Evolutionary conservation across 2,888 invertebrate genomes (phyloP).

Genomic region (Stenodema calcarata): DNA sequence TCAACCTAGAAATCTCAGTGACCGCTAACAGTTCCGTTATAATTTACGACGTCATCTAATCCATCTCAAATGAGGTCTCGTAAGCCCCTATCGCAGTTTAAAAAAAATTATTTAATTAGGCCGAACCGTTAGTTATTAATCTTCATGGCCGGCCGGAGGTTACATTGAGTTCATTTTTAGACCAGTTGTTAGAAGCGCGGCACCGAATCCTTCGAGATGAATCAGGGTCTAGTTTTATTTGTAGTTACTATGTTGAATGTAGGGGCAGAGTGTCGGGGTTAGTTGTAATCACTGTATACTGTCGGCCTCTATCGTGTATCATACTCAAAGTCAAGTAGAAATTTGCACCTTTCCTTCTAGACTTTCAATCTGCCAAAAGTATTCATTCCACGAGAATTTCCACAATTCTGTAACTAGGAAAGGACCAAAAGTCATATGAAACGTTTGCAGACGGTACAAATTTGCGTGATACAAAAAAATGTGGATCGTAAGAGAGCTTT

Average conservation of each 20-base stretch:
- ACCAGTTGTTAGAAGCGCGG: constrained; percentile 34
- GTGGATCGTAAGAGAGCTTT: too few relatives aligned
- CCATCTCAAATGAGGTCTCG: not conserved
- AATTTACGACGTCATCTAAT: constrained; percentile 19
- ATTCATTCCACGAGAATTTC: too few relatives aligned
- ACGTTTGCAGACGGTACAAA: too few relatives aligned
- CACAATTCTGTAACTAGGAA: too few relatives aligned
- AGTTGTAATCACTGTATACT: too few relatives aligned
- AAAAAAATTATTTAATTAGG: constrained; percentile 41
- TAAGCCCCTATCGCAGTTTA: not conserved
- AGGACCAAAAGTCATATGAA: too few relatives aligned
- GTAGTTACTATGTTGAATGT: not conserved
- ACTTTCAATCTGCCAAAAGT: too few relatives aligned
- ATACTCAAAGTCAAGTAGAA: too few relatives aligned
- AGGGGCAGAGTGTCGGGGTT: too few relatives aligned
- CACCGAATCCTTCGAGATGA: not conserved
- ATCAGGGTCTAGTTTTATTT: not conserved
- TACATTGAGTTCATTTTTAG: constrained; percentile 36
- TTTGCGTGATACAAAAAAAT: too few relatives aligned
- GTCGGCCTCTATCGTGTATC: too few relatives aligned
- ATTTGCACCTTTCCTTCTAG: too few relatives aligned
- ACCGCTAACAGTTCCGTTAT: not conserved
- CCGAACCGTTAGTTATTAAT: constrained; percentile 23
- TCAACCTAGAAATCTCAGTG: not conserved
- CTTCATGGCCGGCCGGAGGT: not conserved